These are phyloP conservation scores for Limenitis camilla DNA, from an alignment of 2,888 invertebrate species.

Conservation along the genomic window DNA sequence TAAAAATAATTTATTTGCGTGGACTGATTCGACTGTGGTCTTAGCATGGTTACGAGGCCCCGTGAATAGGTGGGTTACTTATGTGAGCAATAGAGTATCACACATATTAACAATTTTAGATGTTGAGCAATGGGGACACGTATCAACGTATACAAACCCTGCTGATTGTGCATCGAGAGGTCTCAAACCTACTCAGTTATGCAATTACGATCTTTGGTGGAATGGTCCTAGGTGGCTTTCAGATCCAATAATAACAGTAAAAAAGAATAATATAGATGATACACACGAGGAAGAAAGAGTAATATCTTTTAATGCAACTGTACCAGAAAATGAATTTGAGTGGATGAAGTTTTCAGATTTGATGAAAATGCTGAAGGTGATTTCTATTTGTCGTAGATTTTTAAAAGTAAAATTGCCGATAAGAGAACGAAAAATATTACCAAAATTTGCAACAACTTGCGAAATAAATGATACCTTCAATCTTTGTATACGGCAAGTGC, in stretches of 20 bases:
- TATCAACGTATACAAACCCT: neutral
- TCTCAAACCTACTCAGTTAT: neutral
- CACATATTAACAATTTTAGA: neutral
- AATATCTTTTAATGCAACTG: neutral
- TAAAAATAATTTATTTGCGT: constrained; percentile 9
- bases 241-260: neutral
- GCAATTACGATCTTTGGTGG: neutral
- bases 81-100: constrained; percentile 2
- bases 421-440: no score
- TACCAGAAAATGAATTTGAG: neutral
- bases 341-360: neutral
- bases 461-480: no score
- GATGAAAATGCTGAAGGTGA: neutral
- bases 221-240: constrained; percentile 3
- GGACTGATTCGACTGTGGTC: constrained; percentile 2
- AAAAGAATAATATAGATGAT: no score
- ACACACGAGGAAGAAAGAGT: neutral
- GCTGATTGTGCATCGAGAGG: constrained; percentile 2
- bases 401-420: no score
- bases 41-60: constrained; percentile 1
- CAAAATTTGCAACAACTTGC: no score
- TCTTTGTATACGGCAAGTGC: no score
- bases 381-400: neutral
- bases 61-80: constrained; percentile 3
- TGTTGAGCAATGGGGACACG: neutral